Base-by-base conservation (phyloP, 92 coral and sea anemone species). In the Umimayanthus chanpuru region DNA sequence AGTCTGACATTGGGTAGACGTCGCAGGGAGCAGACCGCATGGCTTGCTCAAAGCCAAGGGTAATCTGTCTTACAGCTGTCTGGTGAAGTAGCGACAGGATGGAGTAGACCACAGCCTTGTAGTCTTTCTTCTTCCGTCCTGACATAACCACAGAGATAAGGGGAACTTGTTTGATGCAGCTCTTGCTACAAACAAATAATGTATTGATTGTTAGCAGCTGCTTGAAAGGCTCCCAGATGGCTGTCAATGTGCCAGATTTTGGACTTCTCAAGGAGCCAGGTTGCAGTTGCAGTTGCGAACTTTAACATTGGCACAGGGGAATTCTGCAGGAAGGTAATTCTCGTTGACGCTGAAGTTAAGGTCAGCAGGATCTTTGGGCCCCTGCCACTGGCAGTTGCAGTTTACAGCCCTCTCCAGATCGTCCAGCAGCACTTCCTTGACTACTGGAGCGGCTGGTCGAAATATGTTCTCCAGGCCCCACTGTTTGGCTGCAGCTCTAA, bases 181-280 rank as follows among this genome's bases (percentile, higher is more conserved):
- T 82, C 18, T 67, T 76, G 7, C 73, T 25, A 14, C 79, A 4
- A 3, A 73, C 85, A 43, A 88, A 73, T 81, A 68, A n/a, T n/a
- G n/a, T 64, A 47, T 82, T 81, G 38, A 81, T 61, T 43, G 91
- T 39, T 32, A 80, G n/a, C 44, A 89, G 41, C 88, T 89, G 91
- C 2, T 30, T 82, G 73, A 82, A 82, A 9, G 82, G 88, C 5
- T 25, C 47, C 9, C 40, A 53, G 20, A 86, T 79, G 65, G 2
- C 81, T 66, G 21, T 90, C 76, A 53, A 90, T 74, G 15, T 86
- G 79, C 92, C 92, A 86, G 6, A 47, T 18, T 61, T 86, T 86
- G 2, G 89, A 67, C 77, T 79, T 64, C 14, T 85, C 20, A 56
- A 86, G 83, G 47, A 65, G 36, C 50, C n/a, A n/a, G n/a, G n/a